Percentiles rank a stretch among this genome's conserved stretches.
These are phyloP conservation scores for Rhea americana DNA, from an alignment of 2,113 vertebrate species.

Conservation along the genomic window DNA sequence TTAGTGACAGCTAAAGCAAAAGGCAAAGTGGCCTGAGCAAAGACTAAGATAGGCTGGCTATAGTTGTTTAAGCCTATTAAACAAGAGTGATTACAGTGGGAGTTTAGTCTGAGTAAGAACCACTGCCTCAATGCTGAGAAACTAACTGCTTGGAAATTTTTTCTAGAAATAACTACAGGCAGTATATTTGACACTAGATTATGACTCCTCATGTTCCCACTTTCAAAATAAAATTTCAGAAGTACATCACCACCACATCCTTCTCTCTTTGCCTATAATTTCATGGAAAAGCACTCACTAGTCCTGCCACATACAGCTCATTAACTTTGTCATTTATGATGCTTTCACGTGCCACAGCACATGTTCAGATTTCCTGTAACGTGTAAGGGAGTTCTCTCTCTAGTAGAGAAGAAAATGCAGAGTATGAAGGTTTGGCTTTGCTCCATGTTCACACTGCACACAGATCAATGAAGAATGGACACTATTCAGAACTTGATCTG, in stretches of 20 bases:
- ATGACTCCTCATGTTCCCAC: not conserved
- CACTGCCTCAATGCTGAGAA: not conserved
- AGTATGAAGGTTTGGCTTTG: not conserved
- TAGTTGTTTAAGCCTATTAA: not conserved
- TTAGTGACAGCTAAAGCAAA: not conserved
- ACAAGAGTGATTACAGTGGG: not conserved
- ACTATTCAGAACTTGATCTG: not conserved
- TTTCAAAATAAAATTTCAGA: not conserved
- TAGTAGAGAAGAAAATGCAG: not conserved
- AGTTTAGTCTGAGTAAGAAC: not conserved
- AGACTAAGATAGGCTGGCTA: not conserved
- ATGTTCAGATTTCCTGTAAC: slow-evolving; percentile 8
- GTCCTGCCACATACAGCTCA: not conserved
- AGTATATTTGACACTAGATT: not conserved
- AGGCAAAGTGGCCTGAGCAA: not conserved
- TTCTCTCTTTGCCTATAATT: not conserved
- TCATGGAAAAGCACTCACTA: not conserved
- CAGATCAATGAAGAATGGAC: slow-evolving; percentile 2
- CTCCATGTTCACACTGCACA: not conserved
- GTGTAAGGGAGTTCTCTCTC: not conserved
- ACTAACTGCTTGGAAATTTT: not conserved
- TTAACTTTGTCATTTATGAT: not conserved
- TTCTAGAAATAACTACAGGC: not conserved
- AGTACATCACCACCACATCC: not conserved
- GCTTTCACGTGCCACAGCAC: not conserved